phyloP scores from a whole-genome alignment of 2,113 vertebrate genomes.

The Polyodon spathula region DNA sequence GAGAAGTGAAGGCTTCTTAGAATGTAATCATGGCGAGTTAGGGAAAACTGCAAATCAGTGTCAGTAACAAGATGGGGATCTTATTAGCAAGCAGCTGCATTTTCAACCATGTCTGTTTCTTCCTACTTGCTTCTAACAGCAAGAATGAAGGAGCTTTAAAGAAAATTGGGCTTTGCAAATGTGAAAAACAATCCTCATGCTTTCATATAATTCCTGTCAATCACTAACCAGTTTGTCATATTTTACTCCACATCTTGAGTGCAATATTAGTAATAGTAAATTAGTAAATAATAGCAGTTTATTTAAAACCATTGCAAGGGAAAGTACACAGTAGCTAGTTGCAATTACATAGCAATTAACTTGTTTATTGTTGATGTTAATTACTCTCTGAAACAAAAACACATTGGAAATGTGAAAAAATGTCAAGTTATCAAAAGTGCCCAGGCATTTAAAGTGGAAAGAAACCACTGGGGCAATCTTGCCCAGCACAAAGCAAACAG shows the following conservation, averaged over 20 bases:
- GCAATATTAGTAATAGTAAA: too few species aligned
- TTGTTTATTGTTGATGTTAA: too few species aligned
- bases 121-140: conserved; percentile 47
- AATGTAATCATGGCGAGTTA: conserved; percentile 88
- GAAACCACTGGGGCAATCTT: too few species aligned
- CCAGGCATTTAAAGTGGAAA: too few species aligned
- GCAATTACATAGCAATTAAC: too few species aligned
- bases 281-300: too few species aligned
- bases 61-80: conserved; percentile 76
- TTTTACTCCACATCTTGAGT: conserved; percentile 54
- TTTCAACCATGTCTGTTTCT: conserved; percentile 54
- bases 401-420: too few species aligned
- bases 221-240: conserved; percentile 45
- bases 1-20: conserved; percentile 72
- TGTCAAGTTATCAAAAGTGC: too few species aligned
- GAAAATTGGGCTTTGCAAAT: conserved; percentile 57
- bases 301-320: too few species aligned
- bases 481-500: too few species aligned
- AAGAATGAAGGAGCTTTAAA: conserved; percentile 53
- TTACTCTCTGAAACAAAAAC: too few species aligned
- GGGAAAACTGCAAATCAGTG: conserved; percentile 72
- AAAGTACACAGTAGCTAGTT: too few species aligned
- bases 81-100: conserved; percentile 80
- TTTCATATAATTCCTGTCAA: conserved; percentile 54
- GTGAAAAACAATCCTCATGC: conserved; percentile 59